Base-by-base conservation (phyloP, 2,113 vertebrate species). In the Ceuthmochares aereus region DNA sequence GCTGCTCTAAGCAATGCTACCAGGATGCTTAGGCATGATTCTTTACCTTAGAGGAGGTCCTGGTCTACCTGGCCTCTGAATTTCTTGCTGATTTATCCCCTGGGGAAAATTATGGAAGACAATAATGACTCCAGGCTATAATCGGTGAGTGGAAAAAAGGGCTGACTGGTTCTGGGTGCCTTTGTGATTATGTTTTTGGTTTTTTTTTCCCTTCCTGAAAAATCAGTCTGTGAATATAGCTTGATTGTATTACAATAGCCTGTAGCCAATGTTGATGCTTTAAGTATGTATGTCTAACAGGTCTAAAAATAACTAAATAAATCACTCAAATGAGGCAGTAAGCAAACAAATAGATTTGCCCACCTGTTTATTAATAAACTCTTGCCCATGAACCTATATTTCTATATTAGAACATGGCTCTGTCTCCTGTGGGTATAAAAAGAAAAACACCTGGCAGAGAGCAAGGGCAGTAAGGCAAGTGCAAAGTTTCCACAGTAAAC, bases 401-500 rank as follows among this genome's bases (percentile, higher is more conserved):
- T 87, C 96, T 96, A 86, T 97, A 95, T 97, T 93, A 84, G 94
- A 92, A 47, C 91, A 93, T 87, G 88, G 94, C 67, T 95, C 91
- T 79, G 64, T 95, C 90, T 86, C 70, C 84, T 88, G 66, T 45
- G 91, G 58, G 88, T 97, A 96, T 96, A 96, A 97, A 97, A 96
- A 96, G 94, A 92, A 92, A 95, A 95, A 80, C 90, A 91, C 81
- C 88, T 96, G 95, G 95, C 94, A 96, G 67, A 87, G 93, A 90
- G 79, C 0, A 3, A 78, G 85, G 84, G 89, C 91, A 87, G 77
- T 16, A 93, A 96, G 73, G 86, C 90, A 91, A 94, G 91, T 58
- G 90, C 93, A 84, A 96, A 96, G 96, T 96, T 97, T 96, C 96
- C 95, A 89, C 91, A 90, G 95, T 95, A 97, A 97, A 97, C 91